These are phyloP conservation scores for Pilophorus perplexus DNA, from an alignment of 2,888 invertebrate genomes.

Conservation along the genomic window DNA sequence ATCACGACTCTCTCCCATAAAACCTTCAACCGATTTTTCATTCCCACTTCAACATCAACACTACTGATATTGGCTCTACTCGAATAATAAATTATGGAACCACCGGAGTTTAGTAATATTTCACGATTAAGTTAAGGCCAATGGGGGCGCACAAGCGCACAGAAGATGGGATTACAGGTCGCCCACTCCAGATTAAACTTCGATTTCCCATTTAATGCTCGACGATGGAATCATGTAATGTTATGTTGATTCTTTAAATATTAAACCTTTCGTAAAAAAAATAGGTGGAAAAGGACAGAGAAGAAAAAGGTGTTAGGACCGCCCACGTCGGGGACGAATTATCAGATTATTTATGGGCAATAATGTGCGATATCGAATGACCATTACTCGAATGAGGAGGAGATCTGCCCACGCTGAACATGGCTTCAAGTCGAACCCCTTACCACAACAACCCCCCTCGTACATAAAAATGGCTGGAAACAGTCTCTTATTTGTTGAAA, in stretches of 20 bases:
- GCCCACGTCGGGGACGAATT: conserved; percentile 34
- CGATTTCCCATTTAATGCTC: conserved; percentile 17
- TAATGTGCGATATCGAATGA: conserved; percentile 35
- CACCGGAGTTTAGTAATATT: too few relatives aligned
- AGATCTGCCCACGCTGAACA: conserved; percentile 26
- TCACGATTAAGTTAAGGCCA: too few relatives aligned
- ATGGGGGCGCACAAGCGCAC: too few relatives aligned
- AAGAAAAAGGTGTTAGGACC: conserved; percentile 20
- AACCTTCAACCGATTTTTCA: too few relatives aligned
- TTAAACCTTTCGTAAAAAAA: not conserved
- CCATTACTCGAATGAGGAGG: conserved; percentile 27
- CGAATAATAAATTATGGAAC: too few relatives aligned
- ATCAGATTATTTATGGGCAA: conserved; percentile 32
- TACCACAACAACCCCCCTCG: not conserved
- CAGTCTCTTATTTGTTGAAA: conserved; percentile 6
- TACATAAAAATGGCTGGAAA: conserved; percentile 14
- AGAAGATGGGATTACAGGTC: conserved; percentile 20
- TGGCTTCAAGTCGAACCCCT: conserved; percentile 11
- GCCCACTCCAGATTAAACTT: conserved; percentile 27
- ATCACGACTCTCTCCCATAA: too few relatives aligned
- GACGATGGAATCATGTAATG: conserved; percentile 6
- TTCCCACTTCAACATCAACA: too few relatives aligned
- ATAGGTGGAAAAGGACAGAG: not conserved
- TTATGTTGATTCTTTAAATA: conserved; percentile 29
- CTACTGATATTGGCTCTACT: too few relatives aligned